Evolutionary conservation across 2,113 vertebrate genomes (phyloP).

Genomic region (Apus apus): DNA sequence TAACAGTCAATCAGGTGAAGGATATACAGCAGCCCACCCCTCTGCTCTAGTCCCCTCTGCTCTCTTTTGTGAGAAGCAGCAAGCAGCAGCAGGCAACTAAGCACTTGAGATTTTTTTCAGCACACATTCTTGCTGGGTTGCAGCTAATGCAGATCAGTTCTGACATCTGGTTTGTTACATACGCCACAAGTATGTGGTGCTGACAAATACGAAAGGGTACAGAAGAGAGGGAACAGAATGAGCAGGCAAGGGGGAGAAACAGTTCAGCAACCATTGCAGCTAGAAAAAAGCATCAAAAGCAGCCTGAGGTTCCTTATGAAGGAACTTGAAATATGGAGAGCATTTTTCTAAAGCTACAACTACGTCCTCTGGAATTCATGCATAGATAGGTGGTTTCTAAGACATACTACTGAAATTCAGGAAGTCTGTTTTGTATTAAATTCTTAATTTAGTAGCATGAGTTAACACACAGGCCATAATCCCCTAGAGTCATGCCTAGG

Average conservation of each 20-base stretch:
- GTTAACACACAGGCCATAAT: background rate
- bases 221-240: background rate
- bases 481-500: background rate
- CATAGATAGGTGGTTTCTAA: background rate
- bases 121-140: background rate
- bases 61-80: background rate
- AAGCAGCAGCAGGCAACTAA: background rate
- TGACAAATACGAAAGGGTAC: background rate
- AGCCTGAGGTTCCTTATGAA: constrained; percentile 2
- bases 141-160: background rate
- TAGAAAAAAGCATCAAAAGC: background rate
- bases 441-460: background rate
- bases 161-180: constrained; percentile 35
- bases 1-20: background rate
- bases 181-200: background rate
- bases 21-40: background rate
- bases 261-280: background rate
- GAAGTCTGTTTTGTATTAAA: background rate
- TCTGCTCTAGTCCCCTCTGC: background rate
- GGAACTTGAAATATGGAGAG: background rate
- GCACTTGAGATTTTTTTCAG: background rate
- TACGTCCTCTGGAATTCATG: background rate
- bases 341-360: background rate
- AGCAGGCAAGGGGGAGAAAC: constrained; percentile 19
- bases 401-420: background rate